These are phyloP conservation scores for Agrotis exclamationis DNA, from an alignment of 2,888 invertebrate species.

Conservation along the genomic window DNA sequence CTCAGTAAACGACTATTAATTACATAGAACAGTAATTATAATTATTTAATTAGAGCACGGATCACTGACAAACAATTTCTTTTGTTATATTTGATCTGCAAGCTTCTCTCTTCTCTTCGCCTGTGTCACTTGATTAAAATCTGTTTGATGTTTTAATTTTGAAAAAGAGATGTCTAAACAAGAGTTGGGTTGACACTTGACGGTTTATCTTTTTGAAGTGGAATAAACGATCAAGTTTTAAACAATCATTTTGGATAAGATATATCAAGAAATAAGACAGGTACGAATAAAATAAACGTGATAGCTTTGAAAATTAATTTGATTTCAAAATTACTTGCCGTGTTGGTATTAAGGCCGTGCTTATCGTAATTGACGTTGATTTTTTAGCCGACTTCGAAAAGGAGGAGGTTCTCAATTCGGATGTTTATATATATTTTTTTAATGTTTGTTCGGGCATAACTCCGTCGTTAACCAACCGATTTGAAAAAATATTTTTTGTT, in stretches of 20 bases:
- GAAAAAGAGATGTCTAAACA: background rate
- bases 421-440: too few relatives aligned
- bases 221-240: background rate
- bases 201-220: background rate
- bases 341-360: background rate
- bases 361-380: too few relatives aligned
- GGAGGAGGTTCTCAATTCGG: too few relatives aligned
- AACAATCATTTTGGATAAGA: background rate
- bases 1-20: conserved; percentile 34
- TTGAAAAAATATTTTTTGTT: too few relatives aligned
- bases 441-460: too few relatives aligned
- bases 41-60: conserved; percentile 24
- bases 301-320: too few relatives aligned
- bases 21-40: conserved; percentile 36
- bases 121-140: conserved; percentile 7
- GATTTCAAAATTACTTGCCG: background rate
- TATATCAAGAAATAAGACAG: too few relatives aligned
- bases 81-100: conserved; percentile 30
- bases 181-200: background rate
- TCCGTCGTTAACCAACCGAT: too few relatives aligned
- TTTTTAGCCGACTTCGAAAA: too few relatives aligned
- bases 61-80: conserved; percentile 10
- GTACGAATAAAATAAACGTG: too few relatives aligned
- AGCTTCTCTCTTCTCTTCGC: background rate
- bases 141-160: conserved; percentile 29